Percentiles rank a stretch among this genome's conserved stretches.
Conservation (phyloP, 2,888 invertebrate genomes). For the Leucophenga maculata region DNA sequence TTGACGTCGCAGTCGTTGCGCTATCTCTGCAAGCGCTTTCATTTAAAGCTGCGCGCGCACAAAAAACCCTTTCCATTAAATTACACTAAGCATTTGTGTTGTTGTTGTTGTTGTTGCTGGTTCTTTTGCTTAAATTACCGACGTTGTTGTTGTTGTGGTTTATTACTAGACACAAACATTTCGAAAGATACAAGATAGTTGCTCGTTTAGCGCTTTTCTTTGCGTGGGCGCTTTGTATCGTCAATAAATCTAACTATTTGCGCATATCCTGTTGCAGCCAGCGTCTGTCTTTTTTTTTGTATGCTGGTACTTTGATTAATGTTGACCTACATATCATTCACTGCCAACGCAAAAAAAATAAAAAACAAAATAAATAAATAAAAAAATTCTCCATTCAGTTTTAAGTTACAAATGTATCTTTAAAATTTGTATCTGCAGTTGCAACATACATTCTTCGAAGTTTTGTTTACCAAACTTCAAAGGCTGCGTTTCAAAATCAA, state of each 20-base stretch:
- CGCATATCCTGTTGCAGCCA: constrained; percentile 12
- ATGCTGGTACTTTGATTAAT: not conserved
- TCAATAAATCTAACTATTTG: not conserved
- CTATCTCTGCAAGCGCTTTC: constrained; percentile 25
- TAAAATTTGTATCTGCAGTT: not conserved
- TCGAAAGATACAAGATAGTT: too few relatives aligned
- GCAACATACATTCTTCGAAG: constrained; percentile 6
- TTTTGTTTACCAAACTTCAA: not conserved
- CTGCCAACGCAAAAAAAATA: too few relatives aligned
- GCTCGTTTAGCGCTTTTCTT: not conserved
- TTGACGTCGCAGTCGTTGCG: constrained; percentile 17
- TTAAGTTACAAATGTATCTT: not conserved
- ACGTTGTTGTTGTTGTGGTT: not conserved
- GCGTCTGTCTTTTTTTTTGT: too few relatives aligned
- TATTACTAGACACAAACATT: not conserved
- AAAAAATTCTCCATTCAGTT: constrained; percentile 4
- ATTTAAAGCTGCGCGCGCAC: constrained; percentile 16
- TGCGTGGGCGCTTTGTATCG: constrained; percentile 5
- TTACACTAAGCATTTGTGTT: constrained; percentile 8
- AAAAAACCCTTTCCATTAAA: constrained; percentile 37
- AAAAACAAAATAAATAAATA: too few relatives aligned
- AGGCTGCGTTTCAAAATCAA: not conserved
- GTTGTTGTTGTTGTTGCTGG: not conserved
- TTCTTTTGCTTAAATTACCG: not conserved
- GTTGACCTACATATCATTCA: constrained; percentile 1